Evolutionary conservation across 2,113 vertebrate species (phyloP).

Genomic region (Plestiodon gilberti): DNA sequence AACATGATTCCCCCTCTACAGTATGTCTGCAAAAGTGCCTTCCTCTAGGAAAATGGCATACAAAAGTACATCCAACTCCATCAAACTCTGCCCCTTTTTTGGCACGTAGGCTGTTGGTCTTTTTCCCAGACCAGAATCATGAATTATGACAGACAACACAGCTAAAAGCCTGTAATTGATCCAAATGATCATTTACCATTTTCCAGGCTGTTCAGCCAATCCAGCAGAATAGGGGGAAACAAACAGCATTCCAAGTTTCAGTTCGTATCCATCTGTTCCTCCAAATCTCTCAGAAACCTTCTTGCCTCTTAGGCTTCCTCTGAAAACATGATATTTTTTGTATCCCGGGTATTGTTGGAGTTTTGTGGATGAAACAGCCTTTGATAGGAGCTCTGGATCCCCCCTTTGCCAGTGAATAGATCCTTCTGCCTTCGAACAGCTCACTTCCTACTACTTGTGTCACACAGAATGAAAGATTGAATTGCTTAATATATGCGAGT

Average conservation of each 20-base stretch:
- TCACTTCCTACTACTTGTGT: constrained; percentile 98
- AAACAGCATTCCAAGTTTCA: constrained; percentile 74
- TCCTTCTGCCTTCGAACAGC: constrained; percentile 87
- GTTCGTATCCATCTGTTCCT: constrained; percentile 54
- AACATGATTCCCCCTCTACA: constrained; percentile 88
- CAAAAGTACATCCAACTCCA: constrained; percentile 93
- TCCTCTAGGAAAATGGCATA: constrained; percentile 85
- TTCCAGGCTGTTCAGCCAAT: constrained; percentile 80
- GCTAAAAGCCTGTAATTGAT: constrained; percentile 86
- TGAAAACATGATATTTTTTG: constrained; percentile 55
- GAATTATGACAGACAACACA: constrained; percentile 89
- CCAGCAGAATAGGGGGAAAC: constrained; percentile 79
- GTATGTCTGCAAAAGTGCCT: constrained; percentile 81
- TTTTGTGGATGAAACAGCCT: constrained; percentile 67
- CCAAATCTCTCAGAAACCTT: constrained; percentile 62
- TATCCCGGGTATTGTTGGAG: constrained; percentile 56
- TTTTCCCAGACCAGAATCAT: constrained; percentile 91
- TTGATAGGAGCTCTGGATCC: constrained; percentile 72
- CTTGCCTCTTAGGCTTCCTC: constrained; percentile 48
- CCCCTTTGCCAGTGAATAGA: constrained; percentile 82
- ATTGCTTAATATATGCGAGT: constrained; percentile 99
- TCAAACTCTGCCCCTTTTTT: constrained; percentile 93
- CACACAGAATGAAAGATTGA: constrained; percentile 95
- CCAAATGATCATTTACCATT: constrained; percentile 88
- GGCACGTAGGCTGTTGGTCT: constrained; percentile 86